Percentiles rank a stretch among this genome's conserved stretches.
Conservation (phyloP, 2,888 invertebrate genomes). For the Xestobium rufovillosum region DNA sequence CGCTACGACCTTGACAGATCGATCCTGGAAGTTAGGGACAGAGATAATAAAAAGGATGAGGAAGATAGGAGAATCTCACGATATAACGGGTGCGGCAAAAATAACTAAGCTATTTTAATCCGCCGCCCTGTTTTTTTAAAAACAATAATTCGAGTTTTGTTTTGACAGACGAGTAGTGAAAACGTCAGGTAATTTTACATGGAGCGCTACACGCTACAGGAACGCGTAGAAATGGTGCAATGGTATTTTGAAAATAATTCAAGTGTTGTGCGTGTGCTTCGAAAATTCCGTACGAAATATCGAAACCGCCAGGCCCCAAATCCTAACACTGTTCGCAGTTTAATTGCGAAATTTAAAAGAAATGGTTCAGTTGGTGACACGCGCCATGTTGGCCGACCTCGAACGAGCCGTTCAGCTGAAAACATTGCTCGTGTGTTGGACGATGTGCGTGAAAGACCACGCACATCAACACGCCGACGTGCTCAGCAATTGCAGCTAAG, state of each 20-base stretch:
- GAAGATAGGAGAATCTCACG: too few relatives aligned
- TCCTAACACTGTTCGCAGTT: background rate
- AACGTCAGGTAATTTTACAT: background rate
- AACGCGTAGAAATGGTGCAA: conserved; percentile 1
- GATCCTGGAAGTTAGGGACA: too few relatives aligned
- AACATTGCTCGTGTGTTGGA: too few relatives aligned
- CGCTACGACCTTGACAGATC: too few relatives aligned
- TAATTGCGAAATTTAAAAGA: conserved; percentile 1
- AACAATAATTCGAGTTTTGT: background rate
- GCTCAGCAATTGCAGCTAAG: background rate
- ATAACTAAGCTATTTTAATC: background rate
- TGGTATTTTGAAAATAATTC: conserved; percentile 1
- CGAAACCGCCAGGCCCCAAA: background rate
- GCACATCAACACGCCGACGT: conserved; percentile 2
- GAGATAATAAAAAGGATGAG: too few relatives aligned
- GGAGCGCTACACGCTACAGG: background rate
- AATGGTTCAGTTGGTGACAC: conserved; percentile 1
- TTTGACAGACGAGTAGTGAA: conserved; percentile 2
- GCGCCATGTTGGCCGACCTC: conserved; percentile 2
- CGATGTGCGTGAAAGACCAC: background rate
- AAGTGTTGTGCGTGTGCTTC: background rate
- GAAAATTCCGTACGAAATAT: conserved; percentile 2
- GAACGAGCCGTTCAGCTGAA: background rate
- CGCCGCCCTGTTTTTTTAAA: background rate
- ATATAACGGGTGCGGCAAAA: conserved; percentile 2